These are phyloP conservation scores for Kryphioiulus occultus DNA, from an alignment of 2,888 invertebrate species.

Conservation along the genomic window DNA sequence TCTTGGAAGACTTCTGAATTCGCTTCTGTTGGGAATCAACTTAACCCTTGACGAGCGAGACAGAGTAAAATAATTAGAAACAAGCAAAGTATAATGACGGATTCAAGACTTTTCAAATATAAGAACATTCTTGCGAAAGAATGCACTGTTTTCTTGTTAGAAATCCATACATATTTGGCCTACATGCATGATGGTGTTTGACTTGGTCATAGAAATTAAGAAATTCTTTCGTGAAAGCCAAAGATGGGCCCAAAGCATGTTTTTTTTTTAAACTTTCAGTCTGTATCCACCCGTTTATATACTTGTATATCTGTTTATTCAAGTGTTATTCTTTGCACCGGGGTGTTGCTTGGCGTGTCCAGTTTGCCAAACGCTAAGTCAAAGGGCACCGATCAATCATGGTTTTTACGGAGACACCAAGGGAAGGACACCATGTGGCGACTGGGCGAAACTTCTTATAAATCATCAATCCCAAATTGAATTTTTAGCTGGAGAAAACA, in stretches of 20 bases:
- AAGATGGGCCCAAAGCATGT: background rate
- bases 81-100: background rate
- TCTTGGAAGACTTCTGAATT: background rate
- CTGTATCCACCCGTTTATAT: background rate
- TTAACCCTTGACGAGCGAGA: background rate
- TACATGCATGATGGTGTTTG: too few species aligned
- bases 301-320: background rate
- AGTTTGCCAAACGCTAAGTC: conserved; percentile 7
- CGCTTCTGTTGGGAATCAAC: background rate
- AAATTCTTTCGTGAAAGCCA: background rate
- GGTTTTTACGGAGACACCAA: background rate
- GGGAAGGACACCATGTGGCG: background rate
- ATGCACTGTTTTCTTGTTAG: too few species aligned
- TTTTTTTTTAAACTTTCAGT: background rate
- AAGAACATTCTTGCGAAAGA: too few species aligned
- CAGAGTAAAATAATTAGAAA: background rate
- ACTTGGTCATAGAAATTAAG: background rate
- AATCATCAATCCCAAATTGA: conserved; percentile 23
- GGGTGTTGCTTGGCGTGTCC: conserved; percentile 8
- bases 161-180: too few species aligned
- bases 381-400: conserved; percentile 8
- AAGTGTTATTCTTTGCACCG: background rate
- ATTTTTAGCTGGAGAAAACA: conserved; percentile 8
- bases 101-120: background rate
- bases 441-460: conserved; percentile 17